A percentile compares a stretch with the other conserved stretches of the same genome.
These are phyloP conservation scores for Drosophila paulistorum DNA, from an alignment of 1,140 invertebrate species.

Conservation along the genomic window DNA sequence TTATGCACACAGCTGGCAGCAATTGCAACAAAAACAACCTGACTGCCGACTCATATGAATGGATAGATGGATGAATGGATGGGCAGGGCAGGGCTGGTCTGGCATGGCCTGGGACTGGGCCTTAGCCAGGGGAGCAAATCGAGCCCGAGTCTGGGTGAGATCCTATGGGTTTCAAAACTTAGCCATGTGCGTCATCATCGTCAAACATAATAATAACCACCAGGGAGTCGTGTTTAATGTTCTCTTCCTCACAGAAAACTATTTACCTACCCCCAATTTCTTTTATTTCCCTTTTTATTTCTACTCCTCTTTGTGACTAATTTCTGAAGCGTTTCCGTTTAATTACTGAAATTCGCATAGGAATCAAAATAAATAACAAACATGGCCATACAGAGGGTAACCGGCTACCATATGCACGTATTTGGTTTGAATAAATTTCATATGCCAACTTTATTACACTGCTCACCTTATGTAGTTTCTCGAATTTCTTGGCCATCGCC, in stretches of 20 bases:
- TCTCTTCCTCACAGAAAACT: conserved; percentile 2
- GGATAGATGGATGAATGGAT: conserved; percentile 11
- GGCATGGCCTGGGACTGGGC: not conserved
- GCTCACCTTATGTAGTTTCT: conserved; percentile 33
- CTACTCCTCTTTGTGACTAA: conserved; percentile 51
- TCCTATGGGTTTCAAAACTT: conserved; percentile 42
- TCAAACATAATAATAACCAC: conserved; percentile 53
- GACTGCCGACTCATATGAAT: conserved; percentile 66
- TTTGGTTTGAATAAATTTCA: conserved; percentile 39
- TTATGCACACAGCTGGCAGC: conserved; percentile 78
- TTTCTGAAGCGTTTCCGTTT: conserved; percentile 61
- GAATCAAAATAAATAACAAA: conserved; percentile 53
- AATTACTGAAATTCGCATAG: conserved; percentile 63
- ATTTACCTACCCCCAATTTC: conserved; percentile 9
- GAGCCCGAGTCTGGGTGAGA: conserved; percentile 6
- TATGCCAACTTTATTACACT: conserved; percentile 22
- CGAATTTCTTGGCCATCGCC: conserved; percentile 47
- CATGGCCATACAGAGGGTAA: not conserved
- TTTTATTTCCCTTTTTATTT: conserved; percentile 3
- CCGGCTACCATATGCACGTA: conserved; percentile 42
- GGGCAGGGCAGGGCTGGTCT: not conserved
- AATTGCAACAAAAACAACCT: conserved; percentile 62
- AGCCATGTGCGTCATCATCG: conserved; percentile 50
- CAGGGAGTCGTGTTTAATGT: conserved; percentile 44
- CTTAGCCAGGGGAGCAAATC: not conserved